Conservation (phyloP, 2,888 invertebrate species). For the Callyntrura sp. region DNA sequence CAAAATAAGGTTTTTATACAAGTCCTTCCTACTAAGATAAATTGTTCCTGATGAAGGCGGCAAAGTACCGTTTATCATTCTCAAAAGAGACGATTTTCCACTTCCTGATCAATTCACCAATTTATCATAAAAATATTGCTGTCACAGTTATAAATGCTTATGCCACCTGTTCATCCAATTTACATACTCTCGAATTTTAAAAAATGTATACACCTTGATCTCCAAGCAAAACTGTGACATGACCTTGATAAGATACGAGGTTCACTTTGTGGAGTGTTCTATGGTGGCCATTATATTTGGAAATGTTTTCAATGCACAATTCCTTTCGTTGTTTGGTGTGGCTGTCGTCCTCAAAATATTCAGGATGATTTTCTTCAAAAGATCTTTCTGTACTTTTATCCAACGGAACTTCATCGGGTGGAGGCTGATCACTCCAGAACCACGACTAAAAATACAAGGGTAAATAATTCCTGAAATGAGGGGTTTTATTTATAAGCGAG, state of each 20-base stretch:
- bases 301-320: slow-evolving; percentile 67
- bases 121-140: neutral
- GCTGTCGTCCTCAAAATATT: slow-evolving; percentile 74
- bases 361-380: slow-evolving; percentile 66
- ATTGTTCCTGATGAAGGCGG: slow-evolving; percentile 49
- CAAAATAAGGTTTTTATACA: slow-evolving; percentile 40
- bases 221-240: slow-evolving; percentile 62
- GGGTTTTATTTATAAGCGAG: too few species aligned
- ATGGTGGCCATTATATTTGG: slow-evolving; percentile 65
- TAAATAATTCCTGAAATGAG: too few species aligned
- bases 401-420: slow-evolving; percentile 44
- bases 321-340: slow-evolving; percentile 72
- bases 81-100: slow-evolving; percentile 53
- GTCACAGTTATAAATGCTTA: too few species aligned
- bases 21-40: slow-evolving; percentile 66
- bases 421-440: slow-evolving; percentile 69
- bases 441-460: slow-evolving; percentile 28
- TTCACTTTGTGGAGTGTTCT: slow-evolving; percentile 67
- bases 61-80: slow-evolving; percentile 55
- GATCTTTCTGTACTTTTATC: slow-evolving; percentile 7
- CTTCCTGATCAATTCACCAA: too few species aligned
- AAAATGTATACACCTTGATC: slow-evolving; percentile 59
- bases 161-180: too few species aligned
- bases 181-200: neutral
- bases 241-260: slow-evolving; percentile 69